Conservation (phyloP, 1,140 invertebrate genomes). For the Drosophila lini region DNA sequence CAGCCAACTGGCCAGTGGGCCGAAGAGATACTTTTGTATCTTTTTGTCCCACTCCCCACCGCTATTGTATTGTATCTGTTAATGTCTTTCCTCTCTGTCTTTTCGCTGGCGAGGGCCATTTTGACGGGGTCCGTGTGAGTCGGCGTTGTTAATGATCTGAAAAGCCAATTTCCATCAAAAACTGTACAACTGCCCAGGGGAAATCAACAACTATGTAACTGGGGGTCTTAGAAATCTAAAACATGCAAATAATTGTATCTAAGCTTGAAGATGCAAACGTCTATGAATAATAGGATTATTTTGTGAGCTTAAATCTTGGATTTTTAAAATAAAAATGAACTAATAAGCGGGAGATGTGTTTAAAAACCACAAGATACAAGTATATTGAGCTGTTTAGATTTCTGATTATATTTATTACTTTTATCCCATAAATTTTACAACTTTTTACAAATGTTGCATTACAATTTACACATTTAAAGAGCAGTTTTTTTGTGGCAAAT, state of each 20-base stretch:
- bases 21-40: slow-evolving; percentile 37
- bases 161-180: slow-evolving; percentile 24
- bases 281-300: neutral
- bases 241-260: neutral
- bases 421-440: neutral
- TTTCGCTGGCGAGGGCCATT: slow-evolving; percentile 32
- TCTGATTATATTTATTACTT: no score
- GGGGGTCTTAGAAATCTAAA: neutral
- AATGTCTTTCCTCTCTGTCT: slow-evolving; percentile 15
- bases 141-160: slow-evolving; percentile 47
- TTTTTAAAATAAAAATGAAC: neutral
- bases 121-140: slow-evolving; percentile 27
- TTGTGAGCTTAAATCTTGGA: no score
- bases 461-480: neutral
- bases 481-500: neutral
- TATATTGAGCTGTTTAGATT: neutral
- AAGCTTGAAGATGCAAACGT: neutral
- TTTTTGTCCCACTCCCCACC: slow-evolving; percentile 20
- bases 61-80: slow-evolving; percentile 9
- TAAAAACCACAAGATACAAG: neutral
- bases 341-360: neutral
- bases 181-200: slow-evolving; percentile 1
- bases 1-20: slow-evolving; percentile 38
- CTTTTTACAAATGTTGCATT: neutral
- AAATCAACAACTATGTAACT: neutral